phyloP scores from a whole-genome alignment of 2,888 invertebrate genomes.

The Eretmocerus hayati region DNA sequence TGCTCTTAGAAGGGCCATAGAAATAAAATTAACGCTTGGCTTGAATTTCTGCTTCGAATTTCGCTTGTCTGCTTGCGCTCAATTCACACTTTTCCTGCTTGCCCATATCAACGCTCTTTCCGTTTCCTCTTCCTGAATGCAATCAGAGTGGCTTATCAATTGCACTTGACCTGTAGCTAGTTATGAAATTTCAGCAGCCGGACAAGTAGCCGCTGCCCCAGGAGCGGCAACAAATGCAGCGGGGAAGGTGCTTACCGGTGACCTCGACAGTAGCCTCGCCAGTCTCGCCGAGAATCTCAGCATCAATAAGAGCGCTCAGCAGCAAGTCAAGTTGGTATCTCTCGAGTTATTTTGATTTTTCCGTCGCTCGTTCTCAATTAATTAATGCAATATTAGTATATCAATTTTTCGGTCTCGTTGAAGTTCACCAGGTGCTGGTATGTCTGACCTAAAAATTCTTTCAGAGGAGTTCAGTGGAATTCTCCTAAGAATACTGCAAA shows the following conservation, averaged over 20 bases:
- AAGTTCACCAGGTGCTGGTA: no score
- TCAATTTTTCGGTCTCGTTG: no score
- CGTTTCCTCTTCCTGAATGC: slow-evolving; percentile 9
- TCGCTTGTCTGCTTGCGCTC: slow-evolving; percentile 44
- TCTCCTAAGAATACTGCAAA: slow-evolving; percentile 82
- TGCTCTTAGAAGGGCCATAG: no score
- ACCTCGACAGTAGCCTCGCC: slow-evolving; percentile 89
- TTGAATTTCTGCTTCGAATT: no score
- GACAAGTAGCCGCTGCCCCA: slow-evolving; percentile 44
- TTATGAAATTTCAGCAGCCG: slow-evolving; percentile 38
- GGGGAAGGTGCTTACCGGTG: slow-evolving; percentile 80
- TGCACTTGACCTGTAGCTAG: slow-evolving; percentile 34
- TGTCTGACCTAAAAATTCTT: no score
- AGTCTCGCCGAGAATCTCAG: slow-evolving; percentile 88
- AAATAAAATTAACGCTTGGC: no score
- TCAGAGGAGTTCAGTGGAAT: slow-evolving; percentile 84
- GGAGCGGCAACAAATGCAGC: slow-evolving; percentile 49
- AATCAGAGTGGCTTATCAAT: no score
- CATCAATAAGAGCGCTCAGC: slow-evolving; percentile 70
- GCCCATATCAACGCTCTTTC: slow-evolving; percentile 16
- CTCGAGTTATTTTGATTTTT: no score
- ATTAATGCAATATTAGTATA: no score
- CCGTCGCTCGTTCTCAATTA: no score
- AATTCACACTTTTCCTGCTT: slow-evolving; percentile 27
- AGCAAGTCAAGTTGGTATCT: slow-evolving; percentile 61